These are phyloP conservation scores for Glareola pratincola DNA, from an alignment of 2,113 vertebrate species.

Conservation along the genomic window DNA sequence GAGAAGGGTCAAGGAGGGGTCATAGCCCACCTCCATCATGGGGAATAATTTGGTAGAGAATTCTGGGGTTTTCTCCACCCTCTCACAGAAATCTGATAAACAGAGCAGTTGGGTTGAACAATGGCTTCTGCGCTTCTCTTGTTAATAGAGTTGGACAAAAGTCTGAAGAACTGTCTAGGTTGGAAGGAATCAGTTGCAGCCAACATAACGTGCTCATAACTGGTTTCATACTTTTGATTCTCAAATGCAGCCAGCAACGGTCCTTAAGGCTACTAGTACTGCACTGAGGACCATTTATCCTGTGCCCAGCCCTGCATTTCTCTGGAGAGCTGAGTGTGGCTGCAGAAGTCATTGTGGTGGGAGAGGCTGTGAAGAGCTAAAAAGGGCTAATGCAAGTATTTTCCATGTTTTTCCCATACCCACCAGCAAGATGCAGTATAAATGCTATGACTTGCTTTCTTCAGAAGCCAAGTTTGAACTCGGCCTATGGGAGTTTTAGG, in stretches of 20 bases:
- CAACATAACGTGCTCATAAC: not conserved
- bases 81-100: not conserved
- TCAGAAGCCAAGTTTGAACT: not conserved
- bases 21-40: not conserved
- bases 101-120: not conserved
- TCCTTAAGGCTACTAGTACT: not conserved
- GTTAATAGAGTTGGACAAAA: not conserved
- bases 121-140: not conserved
- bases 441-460: not conserved
- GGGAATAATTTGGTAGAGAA: not conserved
- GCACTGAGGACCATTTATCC: not conserved
- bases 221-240: not conserved
- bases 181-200: not conserved
- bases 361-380: not conserved
- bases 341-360: not conserved
- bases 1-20: not conserved
- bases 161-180: not conserved
- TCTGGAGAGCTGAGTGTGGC: not conserved
- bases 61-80: not conserved
- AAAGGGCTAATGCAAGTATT: not conserved
- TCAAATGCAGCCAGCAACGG: not conserved
- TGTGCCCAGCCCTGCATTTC: not conserved
- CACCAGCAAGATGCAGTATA: not conserved
- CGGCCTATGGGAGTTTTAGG: not conserved
- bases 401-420: not conserved